Conservation (phyloP, 2,797 vertebrate species). For the Centropyge bicolor region DNA sequence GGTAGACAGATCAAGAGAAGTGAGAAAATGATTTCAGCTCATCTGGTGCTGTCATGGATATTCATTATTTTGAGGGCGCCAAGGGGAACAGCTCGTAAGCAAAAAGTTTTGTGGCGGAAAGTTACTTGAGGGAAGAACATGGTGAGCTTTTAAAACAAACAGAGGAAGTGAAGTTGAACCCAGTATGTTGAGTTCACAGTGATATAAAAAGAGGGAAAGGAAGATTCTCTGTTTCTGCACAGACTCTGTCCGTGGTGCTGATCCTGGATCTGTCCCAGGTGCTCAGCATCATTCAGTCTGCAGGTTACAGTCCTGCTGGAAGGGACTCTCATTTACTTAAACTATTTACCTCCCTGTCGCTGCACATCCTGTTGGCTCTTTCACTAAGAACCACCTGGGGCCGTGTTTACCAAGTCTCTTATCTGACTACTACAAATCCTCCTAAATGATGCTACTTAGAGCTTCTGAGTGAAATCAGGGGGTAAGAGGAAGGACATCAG, state of each 20-base stretch:
- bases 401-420: neutral
- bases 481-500: too few relatives aligned
- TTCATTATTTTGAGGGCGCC: neutral
- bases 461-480: neutral
- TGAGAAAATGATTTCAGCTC: neutral
- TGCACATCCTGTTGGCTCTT: neutral
- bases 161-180: too few relatives aligned
- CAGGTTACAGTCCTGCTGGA: conserved; percentile 11
- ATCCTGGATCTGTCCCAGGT: conserved; percentile 41
- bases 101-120: neutral
- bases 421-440: neutral
- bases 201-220: too few relatives aligned
- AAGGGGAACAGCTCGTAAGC: neutral
- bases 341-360: conserved; percentile 4
- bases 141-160: too few relatives aligned
- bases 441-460: neutral
- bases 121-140: too few relatives aligned
- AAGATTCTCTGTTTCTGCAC: neutral
- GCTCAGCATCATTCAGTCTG: conserved; percentile 28
- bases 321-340: neutral
- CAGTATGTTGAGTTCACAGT: too few relatives aligned
- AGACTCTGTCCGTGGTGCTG: conserved; percentile 55
- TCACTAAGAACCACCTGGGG: neutral
- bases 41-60: neutral
- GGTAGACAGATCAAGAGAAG: conserved; percentile 7